Evolutionary conservation across 2,113 vertebrate species (phyloP), one percentile per base, ranked within the genome.

Genomic region (Heterocephalus glaber): DNA sequence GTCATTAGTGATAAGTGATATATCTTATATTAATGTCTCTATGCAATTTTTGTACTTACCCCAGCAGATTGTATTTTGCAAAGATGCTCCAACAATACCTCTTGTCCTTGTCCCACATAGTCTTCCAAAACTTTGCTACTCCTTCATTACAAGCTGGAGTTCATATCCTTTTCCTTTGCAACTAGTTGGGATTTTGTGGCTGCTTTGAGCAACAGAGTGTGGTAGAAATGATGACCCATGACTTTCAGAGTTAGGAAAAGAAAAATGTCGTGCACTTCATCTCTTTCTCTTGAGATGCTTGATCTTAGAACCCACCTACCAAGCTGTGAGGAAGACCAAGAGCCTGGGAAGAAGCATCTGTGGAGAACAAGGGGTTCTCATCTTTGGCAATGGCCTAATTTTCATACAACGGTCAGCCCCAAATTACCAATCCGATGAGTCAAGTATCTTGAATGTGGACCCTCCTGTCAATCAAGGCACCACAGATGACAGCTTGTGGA

Each of bases 91-190:
- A 72, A 68, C 0, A 72, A 19, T 82, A 86, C 56, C 16, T 84
- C 26, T 24, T 74, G 38, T 26, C 41, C 38, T 74, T 58, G 7
- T 56, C 17, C n/a, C 20, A 82, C 3, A 17, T 35, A 52, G 2
- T 95, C 65, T 90, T 95, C 54, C 49, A 92, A 90, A 89, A 38
- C 22, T 66, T 94, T 70, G n/a, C 5, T 24, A 35, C 13, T 90
- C 38, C 13, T 35, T 44, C 35, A 44, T 94, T 33, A 66, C 80
- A 76, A 95, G 14, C 20, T 68, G 33, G 63, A 81, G 33, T 92
- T 56, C 92, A 28, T n/a, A 58, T 66, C 28, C 4, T 47, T 83
- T 94, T 16, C 28, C 7, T 47, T 84, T 87, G 68, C 47, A 76
- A 65, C n/a, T 56, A 2, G 17, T 52, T 86, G 56, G 38, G 85